Conservation (phyloP, 2,113 vertebrate genomes). For the Macaca fascicularis region T2T-MFA8v1.1 NC_088375.1:117827501-117828000, state of each 20-base stretch:
- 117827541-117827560: neutral
- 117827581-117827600: no score
- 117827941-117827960: neutral
- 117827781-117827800: neutral
- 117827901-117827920: neutral
- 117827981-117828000: neutral
- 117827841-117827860: neutral
- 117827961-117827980: neutral
- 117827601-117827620: neutral
- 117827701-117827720: neutral
- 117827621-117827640: neutral
- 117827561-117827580: neutral
- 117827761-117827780: neutral
- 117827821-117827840: neutral
- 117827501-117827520: rapidly evolving
- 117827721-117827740: neutral
- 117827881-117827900: neutral
- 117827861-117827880: neutral
- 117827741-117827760: neutral
- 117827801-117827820: neutral
- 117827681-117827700: neutral
- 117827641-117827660: neutral
- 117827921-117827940: neutral
- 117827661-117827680: neutral
- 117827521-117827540: no score